Conservation (phyloP, 2,113 vertebrate genomes). For the Phalacrocorax carbo region DNA sequence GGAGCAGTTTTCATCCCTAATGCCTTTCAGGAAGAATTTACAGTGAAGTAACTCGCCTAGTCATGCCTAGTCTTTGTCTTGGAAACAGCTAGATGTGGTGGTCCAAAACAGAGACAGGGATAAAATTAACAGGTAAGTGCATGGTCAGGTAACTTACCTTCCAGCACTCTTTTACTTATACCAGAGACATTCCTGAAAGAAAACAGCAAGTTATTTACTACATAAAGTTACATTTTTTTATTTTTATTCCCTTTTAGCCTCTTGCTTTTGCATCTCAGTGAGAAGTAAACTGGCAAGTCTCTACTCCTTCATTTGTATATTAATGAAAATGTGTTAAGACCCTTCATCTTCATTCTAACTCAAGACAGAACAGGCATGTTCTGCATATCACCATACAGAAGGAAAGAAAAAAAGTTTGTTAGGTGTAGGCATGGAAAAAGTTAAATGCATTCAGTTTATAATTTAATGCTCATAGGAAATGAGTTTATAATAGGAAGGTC, state of each 20-base stretch:
- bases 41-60: fast-evolving
- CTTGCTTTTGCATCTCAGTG: not conserved
- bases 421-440: not conserved
- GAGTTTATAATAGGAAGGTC: not conserved
- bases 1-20: not conserved
- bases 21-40: not conserved
- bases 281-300: not conserved
- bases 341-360: not conserved
- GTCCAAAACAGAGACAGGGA: not conserved
- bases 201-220: not conserved
- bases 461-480: slow-evolving; percentile 30
- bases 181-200: not conserved
- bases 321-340: slow-evolving; percentile 14
- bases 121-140: not conserved
- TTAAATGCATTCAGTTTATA: slow-evolving; percentile 11
- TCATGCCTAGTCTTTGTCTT: not conserved
- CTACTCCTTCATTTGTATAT: not conserved
- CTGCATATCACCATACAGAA: not conserved
- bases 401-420: not conserved
- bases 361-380: not conserved
- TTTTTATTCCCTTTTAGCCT: not conserved
- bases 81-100: not conserved
- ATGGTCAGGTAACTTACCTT: not conserved
- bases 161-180: not conserved
- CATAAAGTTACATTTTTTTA: not conserved